phyloP scores from a whole-genome alignment of 2,888 invertebrate genomes.

The Idaea aversata region DNA sequence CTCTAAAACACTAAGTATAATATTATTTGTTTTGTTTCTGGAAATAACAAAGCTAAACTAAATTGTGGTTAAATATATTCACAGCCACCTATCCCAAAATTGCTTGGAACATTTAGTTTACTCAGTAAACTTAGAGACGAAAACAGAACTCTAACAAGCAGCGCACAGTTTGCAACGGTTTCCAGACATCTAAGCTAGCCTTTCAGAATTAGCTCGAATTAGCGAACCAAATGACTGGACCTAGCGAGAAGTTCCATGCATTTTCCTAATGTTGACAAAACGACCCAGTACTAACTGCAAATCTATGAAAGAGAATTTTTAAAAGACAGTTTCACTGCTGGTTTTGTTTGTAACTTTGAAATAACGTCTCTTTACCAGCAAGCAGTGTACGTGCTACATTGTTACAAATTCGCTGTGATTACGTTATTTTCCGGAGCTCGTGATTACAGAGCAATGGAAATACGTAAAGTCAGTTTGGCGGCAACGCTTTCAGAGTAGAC shows the following conservation, averaged over 20 bases:
- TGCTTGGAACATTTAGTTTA: neutral
- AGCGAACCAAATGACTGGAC: slow-evolving; percentile 57
- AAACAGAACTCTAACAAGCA: slow-evolving; percentile 7
- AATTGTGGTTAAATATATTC: neutral
- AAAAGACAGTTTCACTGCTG: slow-evolving; percentile 27
- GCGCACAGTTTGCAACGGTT: slow-evolving; percentile 27
- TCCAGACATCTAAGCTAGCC: slow-evolving; percentile 19
- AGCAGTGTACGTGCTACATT: slow-evolving; percentile 34
- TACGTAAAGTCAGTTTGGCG: slow-evolving; percentile 54
- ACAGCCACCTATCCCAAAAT: neutral
- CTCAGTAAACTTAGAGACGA: neutral
- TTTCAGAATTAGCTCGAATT: slow-evolving; percentile 54
- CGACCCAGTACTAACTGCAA: slow-evolving; percentile 30
- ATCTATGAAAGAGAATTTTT: slow-evolving; percentile 23
- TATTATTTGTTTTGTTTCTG: too few relatives aligned
- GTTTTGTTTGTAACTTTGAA: neutral
- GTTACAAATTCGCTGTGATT: slow-evolving; percentile 16
- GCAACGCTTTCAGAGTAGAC: slow-evolving; percentile 45
- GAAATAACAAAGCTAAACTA: too few relatives aligned
- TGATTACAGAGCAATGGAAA: slow-evolving; percentile 30
- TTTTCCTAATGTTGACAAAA: slow-evolving; percentile 59
- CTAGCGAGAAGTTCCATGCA: slow-evolving; percentile 44
- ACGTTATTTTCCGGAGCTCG: slow-evolving; percentile 17
- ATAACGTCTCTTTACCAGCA: neutral
- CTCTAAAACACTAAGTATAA: too few relatives aligned